These are phyloP conservation scores for Pelvicachromis taeniatus DNA, from an alignment of 2,113 vertebrate species.

Conservation along the genomic window DNA sequence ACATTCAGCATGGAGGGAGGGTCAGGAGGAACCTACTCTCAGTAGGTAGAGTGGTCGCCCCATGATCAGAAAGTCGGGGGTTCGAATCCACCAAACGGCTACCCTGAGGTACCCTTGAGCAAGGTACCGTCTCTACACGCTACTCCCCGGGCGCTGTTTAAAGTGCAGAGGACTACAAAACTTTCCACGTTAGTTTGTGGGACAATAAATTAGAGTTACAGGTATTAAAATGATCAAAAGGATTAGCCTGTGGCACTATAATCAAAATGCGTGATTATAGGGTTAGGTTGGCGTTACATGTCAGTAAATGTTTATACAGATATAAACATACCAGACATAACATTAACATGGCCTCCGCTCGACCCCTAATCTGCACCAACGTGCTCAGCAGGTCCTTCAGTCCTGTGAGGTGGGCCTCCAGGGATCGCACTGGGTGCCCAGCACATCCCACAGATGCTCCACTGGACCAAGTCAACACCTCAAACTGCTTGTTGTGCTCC, in stretches of 20 bases:
- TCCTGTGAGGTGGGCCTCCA: not conserved
- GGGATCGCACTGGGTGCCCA: rapidly evolving
- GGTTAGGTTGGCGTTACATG: too few species aligned
- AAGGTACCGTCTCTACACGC: too few species aligned
- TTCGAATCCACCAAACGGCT: too few species aligned
- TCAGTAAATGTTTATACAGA: not conserved
- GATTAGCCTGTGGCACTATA: not conserved
- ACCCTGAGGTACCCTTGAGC: too few species aligned
- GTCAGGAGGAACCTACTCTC: too few species aligned
- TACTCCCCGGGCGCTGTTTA: too few species aligned
- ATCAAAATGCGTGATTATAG: not conserved
- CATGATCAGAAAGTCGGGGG: too few species aligned
- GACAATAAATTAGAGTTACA: too few species aligned
- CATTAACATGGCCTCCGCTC: not conserved
- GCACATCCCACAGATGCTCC: not conserved
- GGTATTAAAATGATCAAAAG: too few species aligned
- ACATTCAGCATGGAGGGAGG: not conserved
- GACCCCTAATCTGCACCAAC: not conserved
- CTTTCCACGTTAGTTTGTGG: too few species aligned
- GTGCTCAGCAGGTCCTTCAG: not conserved
- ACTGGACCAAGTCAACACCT: rapidly evolving
- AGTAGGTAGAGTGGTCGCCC: too few species aligned
- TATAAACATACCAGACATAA: not conserved
- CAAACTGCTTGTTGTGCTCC: not conserved
- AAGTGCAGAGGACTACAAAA: too few species aligned